Percentiles rank a stretch among this genome's conserved stretches.
Evolutionary conservation across 2,888 invertebrate genomes (phyloP).

Genomic region (Xanthostigma xanthostigma): DNA sequence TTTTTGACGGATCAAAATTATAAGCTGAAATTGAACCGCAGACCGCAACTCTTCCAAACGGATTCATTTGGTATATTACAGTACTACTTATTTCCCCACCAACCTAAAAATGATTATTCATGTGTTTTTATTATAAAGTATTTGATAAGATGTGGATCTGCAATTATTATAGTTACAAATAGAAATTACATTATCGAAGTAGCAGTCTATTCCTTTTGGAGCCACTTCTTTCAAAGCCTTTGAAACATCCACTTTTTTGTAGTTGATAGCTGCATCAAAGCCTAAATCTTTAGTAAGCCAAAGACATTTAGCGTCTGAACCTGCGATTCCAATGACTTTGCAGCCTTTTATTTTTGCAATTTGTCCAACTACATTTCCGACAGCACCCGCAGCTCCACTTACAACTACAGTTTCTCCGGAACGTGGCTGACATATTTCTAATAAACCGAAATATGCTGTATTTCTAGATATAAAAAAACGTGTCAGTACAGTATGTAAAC

Average conservation of each 20-base stretch:
- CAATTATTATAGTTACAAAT: no score
- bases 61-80: conserved; percentile 45
- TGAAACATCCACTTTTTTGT: conserved; percentile 43
- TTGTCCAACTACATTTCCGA: conserved; percentile 64
- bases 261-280: conserved; percentile 56
- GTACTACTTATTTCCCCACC: conserved; percentile 46
- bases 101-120: conserved; percentile 26
- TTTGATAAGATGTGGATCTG: no score
- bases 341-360: conserved; percentile 59
- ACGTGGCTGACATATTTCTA: conserved; percentile 55
- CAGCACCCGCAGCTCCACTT: conserved; percentile 62
- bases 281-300: conserved; percentile 47
- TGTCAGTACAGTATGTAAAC: no score
- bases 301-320: conserved; percentile 51
- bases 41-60: conserved; percentile 42
- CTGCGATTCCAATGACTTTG: conserved; percentile 54
- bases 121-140: no score
- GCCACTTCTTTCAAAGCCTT: conserved; percentile 41
- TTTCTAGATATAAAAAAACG: conserved; percentile 30
- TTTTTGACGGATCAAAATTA: conserved; percentile 33
- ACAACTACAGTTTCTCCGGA: conserved; percentile 57
- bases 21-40: conserved; percentile 52
- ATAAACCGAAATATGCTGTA: conserved; percentile 60
- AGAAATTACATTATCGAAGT: conserved; percentile 54
- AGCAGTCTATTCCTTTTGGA: conserved; percentile 58